phyloP scores from a whole-genome alignment of 2,797 vertebrate genomes.

The Lepus oiostolus region DNA sequence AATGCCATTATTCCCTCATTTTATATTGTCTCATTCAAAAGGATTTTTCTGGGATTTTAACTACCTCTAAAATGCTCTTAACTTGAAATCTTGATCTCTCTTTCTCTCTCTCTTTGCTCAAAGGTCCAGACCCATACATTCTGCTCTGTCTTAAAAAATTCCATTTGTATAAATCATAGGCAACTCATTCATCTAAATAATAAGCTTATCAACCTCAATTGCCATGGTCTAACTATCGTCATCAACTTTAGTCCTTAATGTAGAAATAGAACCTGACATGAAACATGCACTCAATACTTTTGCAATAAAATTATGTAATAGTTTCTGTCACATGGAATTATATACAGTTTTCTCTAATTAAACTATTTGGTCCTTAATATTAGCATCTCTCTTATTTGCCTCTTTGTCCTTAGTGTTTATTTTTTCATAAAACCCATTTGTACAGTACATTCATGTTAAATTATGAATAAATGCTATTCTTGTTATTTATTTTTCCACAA shows the following conservation, averaged over 20 bases:
- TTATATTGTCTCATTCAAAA: neutral
- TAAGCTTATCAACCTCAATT: neutral
- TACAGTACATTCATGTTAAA: neutral
- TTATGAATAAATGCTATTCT: no score
- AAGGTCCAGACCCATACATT: no score
- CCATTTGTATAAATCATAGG: neutral
- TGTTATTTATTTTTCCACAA: no score
- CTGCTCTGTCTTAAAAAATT: neutral
- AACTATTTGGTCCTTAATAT: neutral
- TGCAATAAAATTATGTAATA: neutral
- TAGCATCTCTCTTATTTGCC: no score
- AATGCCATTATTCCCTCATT: neutral
- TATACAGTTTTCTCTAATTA: neutral
- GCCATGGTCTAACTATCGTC: neutral
- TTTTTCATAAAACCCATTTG: neutral
- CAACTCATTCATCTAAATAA: neutral
- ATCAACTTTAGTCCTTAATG: neutral
- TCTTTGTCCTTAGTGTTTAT: no score
- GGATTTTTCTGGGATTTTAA: neutral
- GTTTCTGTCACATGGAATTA: neutral
- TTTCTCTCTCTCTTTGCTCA: no score
- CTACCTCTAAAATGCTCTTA: neutral
- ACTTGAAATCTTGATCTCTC: neutral
- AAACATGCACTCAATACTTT: neutral
- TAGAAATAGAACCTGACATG: neutral